Base-by-base conservation (phyloP, 2,797 vertebrate species). In the Sparus aurata region DNA sequence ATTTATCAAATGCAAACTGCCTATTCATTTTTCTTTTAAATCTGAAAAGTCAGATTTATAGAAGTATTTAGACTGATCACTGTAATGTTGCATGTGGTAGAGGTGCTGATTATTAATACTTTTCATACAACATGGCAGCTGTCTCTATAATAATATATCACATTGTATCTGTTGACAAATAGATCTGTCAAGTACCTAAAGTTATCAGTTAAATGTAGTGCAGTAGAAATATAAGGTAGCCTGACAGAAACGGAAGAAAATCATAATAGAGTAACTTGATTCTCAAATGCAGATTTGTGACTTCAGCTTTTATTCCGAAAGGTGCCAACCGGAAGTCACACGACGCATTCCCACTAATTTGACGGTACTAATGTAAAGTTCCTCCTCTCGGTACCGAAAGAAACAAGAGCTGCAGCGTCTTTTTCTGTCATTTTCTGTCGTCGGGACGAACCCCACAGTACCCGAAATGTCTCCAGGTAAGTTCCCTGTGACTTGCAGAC, bases 381-480 rank as follows among this genome's bases (percentile, higher is more conserved):
- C 57, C 69, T 76, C 80, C 84, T 77, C 59, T 61, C 34, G 2
- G 53, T 16, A 4, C 62, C 17, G 59, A 59, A 22, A 30, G 52
- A 52, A 77, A 80, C n/a, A 58, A n/a, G 57, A 20, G 11, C 2
- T 0, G 27, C 68, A 71, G 7, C 52, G 49, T 68, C 15, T 71
- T 58, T 82, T 47, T 64, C 62, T 70, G 83, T 73, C 82, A 79
- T 27, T 87, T 74, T 46, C 2, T 27, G 72, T 62, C 25, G 73
- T 60, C 11, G 65, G 59, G 9, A 4, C 27, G 30, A 52, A 17
- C 2, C n/a, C 1, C 27, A 0, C 7, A 5, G 17, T 10, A 9
- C 43, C 46, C 64, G 73, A 67, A 15, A 91, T 93, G 89, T 80
- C 20, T 30, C 58, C 68, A 16, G 83, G 89, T 88, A 7, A 41